Evolutionary conservation across 2,888 invertebrate genomes (phyloP).

Genomic region (Imbricaverruca yamaguchii): DNA sequence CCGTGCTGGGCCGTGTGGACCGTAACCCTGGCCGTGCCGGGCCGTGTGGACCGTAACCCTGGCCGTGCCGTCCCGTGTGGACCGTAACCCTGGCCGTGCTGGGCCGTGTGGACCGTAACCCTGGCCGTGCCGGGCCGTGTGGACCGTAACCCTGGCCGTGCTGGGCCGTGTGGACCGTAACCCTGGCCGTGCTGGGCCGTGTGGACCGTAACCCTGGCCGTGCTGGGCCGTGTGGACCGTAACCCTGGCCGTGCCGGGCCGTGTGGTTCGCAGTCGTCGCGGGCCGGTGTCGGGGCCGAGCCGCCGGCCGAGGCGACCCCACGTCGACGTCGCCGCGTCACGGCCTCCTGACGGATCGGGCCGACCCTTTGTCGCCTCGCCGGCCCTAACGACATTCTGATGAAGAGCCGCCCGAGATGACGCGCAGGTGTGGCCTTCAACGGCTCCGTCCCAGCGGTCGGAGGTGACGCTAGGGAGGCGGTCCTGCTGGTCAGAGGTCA

Average conservation of each 20-base stretch:
- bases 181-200: neutral
- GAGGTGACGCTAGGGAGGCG: too few species aligned
- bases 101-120: too few species aligned
- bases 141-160: too few species aligned
- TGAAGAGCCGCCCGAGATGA: neutral
- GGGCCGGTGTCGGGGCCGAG: neutral
- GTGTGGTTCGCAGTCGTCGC: neutral
- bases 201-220: neutral
- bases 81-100: neutral
- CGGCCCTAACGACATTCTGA: neutral
- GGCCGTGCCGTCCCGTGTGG: neutral
- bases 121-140: neutral
- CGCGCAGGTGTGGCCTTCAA: too few species aligned
- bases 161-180: too few species aligned
- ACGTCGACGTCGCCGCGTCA: neutral
- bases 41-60: too few species aligned
- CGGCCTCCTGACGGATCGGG: neutral
- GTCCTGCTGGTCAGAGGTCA: too few species aligned
- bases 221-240: too few species aligned
- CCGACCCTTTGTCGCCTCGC: neutral
- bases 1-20: neutral
- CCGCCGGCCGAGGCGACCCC: neutral
- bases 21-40: neutral
- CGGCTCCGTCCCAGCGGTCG: too few species aligned
- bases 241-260: neutral